phyloP scores from a whole-genome alignment of 2,888 invertebrate species.

The Mimumesa dahlbomi region DNA sequence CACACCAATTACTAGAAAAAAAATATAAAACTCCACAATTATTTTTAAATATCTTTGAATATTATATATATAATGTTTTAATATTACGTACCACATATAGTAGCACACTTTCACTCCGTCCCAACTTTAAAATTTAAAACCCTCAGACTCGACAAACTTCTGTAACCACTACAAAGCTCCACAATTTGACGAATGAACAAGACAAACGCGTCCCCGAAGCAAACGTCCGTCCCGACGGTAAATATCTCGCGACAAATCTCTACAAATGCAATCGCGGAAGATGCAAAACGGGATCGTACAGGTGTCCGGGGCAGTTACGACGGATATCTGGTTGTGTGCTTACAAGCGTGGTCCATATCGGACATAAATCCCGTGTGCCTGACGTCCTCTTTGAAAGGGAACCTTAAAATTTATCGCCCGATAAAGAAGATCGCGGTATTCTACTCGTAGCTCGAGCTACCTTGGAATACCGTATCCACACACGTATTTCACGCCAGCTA shows the following conservation, averaged over 20 bases:
- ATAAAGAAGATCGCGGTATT: conserved; percentile 65
- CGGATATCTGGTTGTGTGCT: conserved; percentile 24
- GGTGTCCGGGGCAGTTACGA: conserved; percentile 33
- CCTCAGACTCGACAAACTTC: no score
- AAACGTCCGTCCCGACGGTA: not conserved
- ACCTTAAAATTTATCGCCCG: conserved; percentile 66
- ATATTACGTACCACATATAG: no score
- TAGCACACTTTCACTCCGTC: no score
- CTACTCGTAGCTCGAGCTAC: conserved; percentile 43
- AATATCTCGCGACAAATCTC: conserved; percentile 22
- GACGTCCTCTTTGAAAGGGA: conserved; percentile 39
- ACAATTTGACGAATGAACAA: not conserved
- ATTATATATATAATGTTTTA: no score
- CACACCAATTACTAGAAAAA: no score
- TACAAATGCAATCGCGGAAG: conserved; percentile 17
- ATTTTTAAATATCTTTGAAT: no score
- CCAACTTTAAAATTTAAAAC: no score
- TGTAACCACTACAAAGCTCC: no score
- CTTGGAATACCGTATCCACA: conserved; percentile 37
- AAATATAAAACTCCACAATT: no score
- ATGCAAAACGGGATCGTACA: conserved; percentile 35
- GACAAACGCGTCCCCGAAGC: not conserved
- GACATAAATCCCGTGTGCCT: conserved; percentile 38
- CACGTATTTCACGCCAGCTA: conserved; percentile 47
- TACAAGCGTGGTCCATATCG: conserved; percentile 35